A percentile compares a stretch with the other conserved stretches of the same genome.
phyloP scores from a whole-genome alignment of 2,797 vertebrate species.

The Acestrorhynchus altus region DNA sequence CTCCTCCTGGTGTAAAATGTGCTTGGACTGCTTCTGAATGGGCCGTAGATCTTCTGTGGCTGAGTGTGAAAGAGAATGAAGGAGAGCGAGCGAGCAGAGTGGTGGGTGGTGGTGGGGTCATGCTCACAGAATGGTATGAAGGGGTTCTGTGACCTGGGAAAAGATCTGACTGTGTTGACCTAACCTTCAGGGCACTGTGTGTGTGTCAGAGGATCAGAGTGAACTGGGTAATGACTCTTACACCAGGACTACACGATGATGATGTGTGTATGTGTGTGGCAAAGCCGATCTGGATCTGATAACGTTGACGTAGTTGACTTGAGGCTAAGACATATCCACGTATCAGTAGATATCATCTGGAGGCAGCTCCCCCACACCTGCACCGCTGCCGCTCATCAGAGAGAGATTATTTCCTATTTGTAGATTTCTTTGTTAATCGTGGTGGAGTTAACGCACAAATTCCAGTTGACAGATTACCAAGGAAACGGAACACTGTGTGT shows the following conservation, averaged over 20 bases:
- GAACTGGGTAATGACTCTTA: conserved; percentile 19
- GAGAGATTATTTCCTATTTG: conserved; percentile 49
- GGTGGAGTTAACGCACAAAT: conserved; percentile 55
- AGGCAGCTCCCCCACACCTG: conserved; percentile 32
- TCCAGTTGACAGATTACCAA: conserved; percentile 57
- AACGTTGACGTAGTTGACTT: conserved; percentile 29
- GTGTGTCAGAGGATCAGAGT: conserved; percentile 37
- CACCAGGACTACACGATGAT: conserved; percentile 41
- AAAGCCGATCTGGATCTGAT: conserved; percentile 37
- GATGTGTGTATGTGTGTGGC: conserved; percentile 28
- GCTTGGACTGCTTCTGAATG: background rate
- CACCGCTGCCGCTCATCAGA: conserved; percentile 42
- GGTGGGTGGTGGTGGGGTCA: conserved; percentile 7
- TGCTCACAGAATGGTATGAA: background rate
- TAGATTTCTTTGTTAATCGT: conserved; percentile 50
- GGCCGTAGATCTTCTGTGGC: background rate
- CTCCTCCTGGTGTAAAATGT: background rate
- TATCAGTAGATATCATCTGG: conserved; percentile 39
- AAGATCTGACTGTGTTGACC: conserved; percentile 32
- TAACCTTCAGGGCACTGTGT: conserved; percentile 28
- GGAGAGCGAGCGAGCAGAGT: background rate
- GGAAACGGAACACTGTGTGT: conserved; percentile 51
- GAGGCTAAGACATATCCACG: conserved; percentile 11
- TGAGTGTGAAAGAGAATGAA: conserved; percentile 8
- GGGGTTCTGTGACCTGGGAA: conserved; percentile 38